A percentile compares a stretch with the other conserved stretches of the same genome.
Conservation (phyloP, 1,140 invertebrate species). For the Ips typographus region DNA sequence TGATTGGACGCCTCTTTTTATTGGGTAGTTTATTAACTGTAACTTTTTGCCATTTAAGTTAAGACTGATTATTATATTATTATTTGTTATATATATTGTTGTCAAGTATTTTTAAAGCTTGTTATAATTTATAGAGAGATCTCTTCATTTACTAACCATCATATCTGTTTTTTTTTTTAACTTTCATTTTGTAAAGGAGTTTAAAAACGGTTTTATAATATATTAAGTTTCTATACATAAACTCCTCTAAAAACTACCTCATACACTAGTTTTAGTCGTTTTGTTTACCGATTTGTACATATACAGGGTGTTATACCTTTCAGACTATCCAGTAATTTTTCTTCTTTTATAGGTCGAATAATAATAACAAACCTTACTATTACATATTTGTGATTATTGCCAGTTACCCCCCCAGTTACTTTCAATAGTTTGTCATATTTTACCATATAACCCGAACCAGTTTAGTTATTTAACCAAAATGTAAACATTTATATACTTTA, state of each 20-base stretch:
- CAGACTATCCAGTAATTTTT: too few relatives aligned
- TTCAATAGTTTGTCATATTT: slow-evolving; percentile 1
- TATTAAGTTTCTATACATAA: too few relatives aligned
- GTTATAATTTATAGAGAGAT: slow-evolving; percentile 35
- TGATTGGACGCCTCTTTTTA: too few relatives aligned
- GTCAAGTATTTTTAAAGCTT: slow-evolving; percentile 33
- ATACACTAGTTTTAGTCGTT: too few relatives aligned
- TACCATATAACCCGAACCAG: not conserved
- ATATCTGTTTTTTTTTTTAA: not conserved
- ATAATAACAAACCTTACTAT: too few relatives aligned
- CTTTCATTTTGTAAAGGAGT: not conserved
- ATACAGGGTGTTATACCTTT: too few relatives aligned
- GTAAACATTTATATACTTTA: slow-evolving; percentile 3
- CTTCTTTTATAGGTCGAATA: too few relatives aligned
- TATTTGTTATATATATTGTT: slow-evolving; percentile 35
- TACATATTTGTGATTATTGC: not conserved
- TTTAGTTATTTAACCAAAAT: too few relatives aligned
- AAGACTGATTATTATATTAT: slow-evolving; percentile 37
- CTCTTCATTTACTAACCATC: slow-evolving; percentile 19
- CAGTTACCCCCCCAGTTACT: slow-evolving; percentile 11
- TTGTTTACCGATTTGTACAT: too few relatives aligned
- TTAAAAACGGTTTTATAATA: not conserved
- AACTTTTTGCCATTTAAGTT: slow-evolving; percentile 37
- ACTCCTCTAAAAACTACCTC: too few relatives aligned
- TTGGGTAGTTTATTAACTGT: not conserved